Evolutionary conservation across 2,113 vertebrate species (phyloP).

Genomic region (Mirounga angustirostris): DNA sequence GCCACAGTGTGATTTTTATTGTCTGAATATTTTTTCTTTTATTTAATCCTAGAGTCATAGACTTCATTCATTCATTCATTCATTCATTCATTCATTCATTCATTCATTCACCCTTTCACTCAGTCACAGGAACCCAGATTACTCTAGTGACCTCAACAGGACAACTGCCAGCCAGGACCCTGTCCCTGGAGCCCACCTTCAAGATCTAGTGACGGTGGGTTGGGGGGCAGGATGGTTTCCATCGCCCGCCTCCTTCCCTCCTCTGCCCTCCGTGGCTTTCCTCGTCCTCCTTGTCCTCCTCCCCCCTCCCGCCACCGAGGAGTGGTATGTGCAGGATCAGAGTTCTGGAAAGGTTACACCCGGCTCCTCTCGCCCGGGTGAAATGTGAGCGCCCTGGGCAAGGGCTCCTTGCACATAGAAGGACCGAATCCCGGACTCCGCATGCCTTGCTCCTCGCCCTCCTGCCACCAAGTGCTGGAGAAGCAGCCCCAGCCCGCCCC

Average conservation of each 20-base stretch:
- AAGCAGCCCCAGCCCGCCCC: slow-evolving; percentile 43
- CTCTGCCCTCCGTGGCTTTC: slow-evolving; percentile 49
- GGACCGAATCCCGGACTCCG: slow-evolving; percentile 78
- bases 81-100: background rate
- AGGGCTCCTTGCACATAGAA: slow-evolving; percentile 84
- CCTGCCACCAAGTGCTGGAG: slow-evolving; percentile 32
- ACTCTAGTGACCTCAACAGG: background rate
- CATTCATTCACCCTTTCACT: background rate
- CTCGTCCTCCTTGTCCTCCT: slow-evolving; percentile 30
- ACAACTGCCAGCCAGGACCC: background rate
- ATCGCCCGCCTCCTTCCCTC: background rate
- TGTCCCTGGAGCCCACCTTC: background rate
- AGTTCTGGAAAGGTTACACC: slow-evolving; percentile 85
- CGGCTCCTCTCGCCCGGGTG: slow-evolving; percentile 74
- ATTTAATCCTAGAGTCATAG: background rate
- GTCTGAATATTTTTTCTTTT: background rate
- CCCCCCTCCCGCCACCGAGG: slow-evolving; percentile 19
- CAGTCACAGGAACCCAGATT: background rate
- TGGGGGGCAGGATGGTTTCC: background rate
- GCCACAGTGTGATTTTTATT: background rate
- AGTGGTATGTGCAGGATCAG: slow-evolving; percentile 86
- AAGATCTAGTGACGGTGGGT: background rate
- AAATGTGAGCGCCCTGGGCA: slow-evolving; percentile 84
- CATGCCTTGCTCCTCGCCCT: slow-evolving; percentile 49
- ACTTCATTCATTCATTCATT: slow-evolving; percentile 20